phyloP scores from a whole-genome alignment of 2,113 vertebrate species.

The Lynx canadensis region DNA sequence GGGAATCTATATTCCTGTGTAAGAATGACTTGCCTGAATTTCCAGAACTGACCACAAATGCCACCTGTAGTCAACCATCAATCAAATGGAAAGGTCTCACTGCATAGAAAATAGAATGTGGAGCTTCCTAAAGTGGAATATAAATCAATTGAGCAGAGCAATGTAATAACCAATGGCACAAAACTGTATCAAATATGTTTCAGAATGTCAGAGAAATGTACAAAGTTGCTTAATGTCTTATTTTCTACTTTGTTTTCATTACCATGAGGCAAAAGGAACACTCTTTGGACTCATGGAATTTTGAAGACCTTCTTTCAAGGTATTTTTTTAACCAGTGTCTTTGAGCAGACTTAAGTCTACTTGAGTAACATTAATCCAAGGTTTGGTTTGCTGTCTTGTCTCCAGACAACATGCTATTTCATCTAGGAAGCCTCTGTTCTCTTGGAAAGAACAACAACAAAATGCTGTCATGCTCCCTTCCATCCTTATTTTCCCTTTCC shows the following conservation, averaged over 20 bases:
- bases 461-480: neutral
- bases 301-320: neutral
- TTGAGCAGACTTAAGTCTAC: too few relatives aligned
- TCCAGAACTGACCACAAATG: slow-evolving; percentile 9
- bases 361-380: neutral
- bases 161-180: neutral
- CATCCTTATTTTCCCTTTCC: neutral
- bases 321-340: neutral
- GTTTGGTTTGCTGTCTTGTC: neutral
- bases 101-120: neutral
- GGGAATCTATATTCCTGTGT: neutral
- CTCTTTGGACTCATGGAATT: neutral
- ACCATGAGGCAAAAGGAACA: neutral
- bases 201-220: neutral
- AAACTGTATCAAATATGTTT: neutral
- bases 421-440: neutral
- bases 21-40: neutral
- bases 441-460: neutral
- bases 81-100: neutral
- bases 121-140: neutral
- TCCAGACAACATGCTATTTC: neutral
- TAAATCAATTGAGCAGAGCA: neutral
- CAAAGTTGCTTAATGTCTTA: neutral
- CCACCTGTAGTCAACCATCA: neutral
- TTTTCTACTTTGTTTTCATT: neutral